phyloP scores from a whole-genome alignment of 2,888 invertebrate genomes.

The Nomada ferruginata region DNA sequence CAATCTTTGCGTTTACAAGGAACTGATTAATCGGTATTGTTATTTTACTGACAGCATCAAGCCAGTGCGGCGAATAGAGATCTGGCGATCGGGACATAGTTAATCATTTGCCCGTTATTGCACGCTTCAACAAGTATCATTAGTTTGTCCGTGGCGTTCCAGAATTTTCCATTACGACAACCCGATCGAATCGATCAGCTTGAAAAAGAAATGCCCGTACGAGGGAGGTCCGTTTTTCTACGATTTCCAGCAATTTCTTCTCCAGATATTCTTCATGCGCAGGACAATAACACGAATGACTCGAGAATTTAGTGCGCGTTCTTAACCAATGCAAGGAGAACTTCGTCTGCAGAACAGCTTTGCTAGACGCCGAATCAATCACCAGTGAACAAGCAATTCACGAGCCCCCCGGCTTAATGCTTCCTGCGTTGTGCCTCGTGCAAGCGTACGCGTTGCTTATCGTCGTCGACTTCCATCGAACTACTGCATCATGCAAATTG shows the following conservation, averaged over 20 bases:
- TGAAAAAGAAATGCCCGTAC: background rate
- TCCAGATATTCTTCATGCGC: too few relatives aligned
- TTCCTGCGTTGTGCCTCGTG: constrained; percentile 30
- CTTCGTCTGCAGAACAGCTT: background rate
- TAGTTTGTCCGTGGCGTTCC: too few relatives aligned
- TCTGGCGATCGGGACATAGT: too few relatives aligned
- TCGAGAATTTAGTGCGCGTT: background rate
- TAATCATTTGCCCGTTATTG: too few relatives aligned
- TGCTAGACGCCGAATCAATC: constrained; percentile 37
- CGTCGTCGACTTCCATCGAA: constrained; percentile 57
- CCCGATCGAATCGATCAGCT: background rate
- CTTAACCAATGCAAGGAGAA: background rate
- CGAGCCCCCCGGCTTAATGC: constrained; percentile 44
- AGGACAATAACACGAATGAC: too few relatives aligned
- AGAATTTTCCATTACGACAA: background rate
- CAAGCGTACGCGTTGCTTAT: constrained; percentile 48
- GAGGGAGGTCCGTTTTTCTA: background rate
- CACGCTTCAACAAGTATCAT: too few relatives aligned
- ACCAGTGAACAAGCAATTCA: constrained; percentile 43
- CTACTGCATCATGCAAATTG: constrained; percentile 59
- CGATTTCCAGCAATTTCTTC: too few relatives aligned
- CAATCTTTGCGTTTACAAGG: background rate
- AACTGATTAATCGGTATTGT: background rate
- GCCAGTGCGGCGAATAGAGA: background rate
- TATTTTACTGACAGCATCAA: background rate